phyloP scores from a whole-genome alignment of 2,797 vertebrate genomes.

The Paedocypris micromegethes region DNA sequence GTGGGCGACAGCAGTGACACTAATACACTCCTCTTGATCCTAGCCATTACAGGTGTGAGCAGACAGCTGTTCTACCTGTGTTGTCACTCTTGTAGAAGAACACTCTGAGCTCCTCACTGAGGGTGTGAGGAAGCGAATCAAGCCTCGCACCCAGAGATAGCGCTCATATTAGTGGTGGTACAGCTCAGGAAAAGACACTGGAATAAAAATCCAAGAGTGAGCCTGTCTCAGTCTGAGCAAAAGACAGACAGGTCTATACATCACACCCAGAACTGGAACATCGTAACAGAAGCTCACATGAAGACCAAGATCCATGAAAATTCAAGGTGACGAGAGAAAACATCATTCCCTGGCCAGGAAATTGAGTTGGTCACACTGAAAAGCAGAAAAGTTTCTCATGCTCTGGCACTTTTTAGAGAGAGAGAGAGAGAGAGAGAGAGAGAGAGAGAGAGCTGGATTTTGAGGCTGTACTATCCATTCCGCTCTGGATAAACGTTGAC shows the following conservation, averaged over 20 bases:
- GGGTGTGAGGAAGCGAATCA: conserved; percentile 31
- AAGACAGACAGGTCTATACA: conserved; percentile 35
- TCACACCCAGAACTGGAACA: conserved; percentile 36
- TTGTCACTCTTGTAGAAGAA: conserved; percentile 40
- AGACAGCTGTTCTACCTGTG: conserved; percentile 44
- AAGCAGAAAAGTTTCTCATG: conserved; percentile 39
- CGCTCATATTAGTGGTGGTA: conserved; percentile 25
- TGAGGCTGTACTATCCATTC: not conserved
- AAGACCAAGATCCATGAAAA: conserved; percentile 30
- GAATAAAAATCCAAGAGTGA: conserved; percentile 32
- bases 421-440: conserved; percentile 2
- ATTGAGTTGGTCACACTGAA: conserved; percentile 23
- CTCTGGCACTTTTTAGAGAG: conserved; percentile 23
- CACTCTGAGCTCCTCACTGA: conserved; percentile 21
- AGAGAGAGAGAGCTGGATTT: conserved; percentile 15
- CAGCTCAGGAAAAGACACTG: conserved; percentile 17
- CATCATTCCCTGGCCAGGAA: conserved; percentile 7
- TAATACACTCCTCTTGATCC: conserved; percentile 42
- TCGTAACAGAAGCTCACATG: conserved; percentile 15
- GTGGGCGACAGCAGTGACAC: conserved; percentile 42
- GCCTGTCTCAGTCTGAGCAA: conserved; percentile 13
- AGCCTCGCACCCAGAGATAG: conserved; percentile 13
- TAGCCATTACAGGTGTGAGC: conserved; percentile 43
- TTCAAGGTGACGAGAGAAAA: conserved; percentile 22
- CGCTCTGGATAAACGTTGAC: not conserved